Evolutionary conservation across 1,140 invertebrate genomes (phyloP).

Genomic region (Eulimnadia texana): DNA sequence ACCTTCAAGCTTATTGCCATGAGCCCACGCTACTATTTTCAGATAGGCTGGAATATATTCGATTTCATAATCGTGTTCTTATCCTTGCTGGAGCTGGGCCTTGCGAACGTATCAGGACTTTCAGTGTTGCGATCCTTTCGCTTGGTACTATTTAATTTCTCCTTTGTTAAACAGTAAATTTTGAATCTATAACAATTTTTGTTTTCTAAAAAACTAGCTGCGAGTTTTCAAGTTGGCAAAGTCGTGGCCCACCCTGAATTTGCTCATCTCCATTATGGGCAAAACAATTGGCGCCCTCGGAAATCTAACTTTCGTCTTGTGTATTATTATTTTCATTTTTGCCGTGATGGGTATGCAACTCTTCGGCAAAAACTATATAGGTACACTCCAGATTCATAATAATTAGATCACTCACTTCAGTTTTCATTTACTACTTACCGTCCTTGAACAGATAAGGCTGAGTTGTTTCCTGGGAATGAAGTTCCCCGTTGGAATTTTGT

Average conservation of each 20-base stretch:
- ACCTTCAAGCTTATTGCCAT: slow-evolving; percentile 87
- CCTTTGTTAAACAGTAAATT: too few relatives aligned
- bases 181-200: not conserved
- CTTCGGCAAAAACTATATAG: slow-evolving; percentile 82
- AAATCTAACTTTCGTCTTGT: slow-evolving; percentile 92
- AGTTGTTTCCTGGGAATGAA: slow-evolving; percentile 44
- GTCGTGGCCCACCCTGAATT: slow-evolving; percentile 95
- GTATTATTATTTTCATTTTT: slow-evolving; percentile 98
- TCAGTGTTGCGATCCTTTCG: slow-evolving; percentile 94
- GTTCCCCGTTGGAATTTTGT: slow-evolving; percentile 90
- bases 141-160: slow-evolving; percentile 51
- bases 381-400: slow-evolving; percentile 46
- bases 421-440: not conserved
- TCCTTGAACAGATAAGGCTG: slow-evolving; percentile 72
- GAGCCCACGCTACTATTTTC: slow-evolving; percentile 94
- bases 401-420: not conserved
- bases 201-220: slow-evolving; percentile 42
- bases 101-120: slow-evolving; percentile 86
- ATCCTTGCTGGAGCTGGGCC: slow-evolving; percentile 79
- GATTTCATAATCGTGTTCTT: slow-evolving; percentile 95
- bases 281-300: slow-evolving; percentile 93
- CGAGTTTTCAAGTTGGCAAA: slow-evolving; percentile 98
- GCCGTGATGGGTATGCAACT: slow-evolving; percentile 97
- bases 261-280: slow-evolving; percentile 96
- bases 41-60: slow-evolving; percentile 98